Evolutionary conservation across 2,797 vertebrate genomes (phyloP).

Genomic region (Sebastes kiyomatsui): DNA sequence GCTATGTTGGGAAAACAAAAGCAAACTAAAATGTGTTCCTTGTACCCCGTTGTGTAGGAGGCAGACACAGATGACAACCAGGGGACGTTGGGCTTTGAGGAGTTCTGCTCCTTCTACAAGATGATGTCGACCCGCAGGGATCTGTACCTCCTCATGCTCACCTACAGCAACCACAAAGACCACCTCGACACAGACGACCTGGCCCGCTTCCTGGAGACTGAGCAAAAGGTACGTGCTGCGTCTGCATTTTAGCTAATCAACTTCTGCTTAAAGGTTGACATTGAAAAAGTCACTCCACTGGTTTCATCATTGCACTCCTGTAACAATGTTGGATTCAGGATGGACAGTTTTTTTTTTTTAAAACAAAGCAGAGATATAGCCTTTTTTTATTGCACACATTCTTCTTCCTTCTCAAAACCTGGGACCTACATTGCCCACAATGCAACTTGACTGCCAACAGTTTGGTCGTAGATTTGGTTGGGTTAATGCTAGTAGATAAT

Average conservation of each 20-base stretch:
- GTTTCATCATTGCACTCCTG: neutral
- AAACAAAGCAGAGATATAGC: neutral
- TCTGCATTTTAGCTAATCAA: neutral
- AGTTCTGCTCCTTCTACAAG: constrained; percentile 99
- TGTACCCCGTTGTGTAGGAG: constrained; percentile 80
- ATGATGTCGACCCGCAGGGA: constrained; percentile 98
- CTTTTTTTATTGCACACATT: neutral
- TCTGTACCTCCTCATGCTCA: constrained; percentile 96
- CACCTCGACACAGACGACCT: constrained; percentile 88
- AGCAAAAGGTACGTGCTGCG: constrained; percentile 89
- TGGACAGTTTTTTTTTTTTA: neutral
- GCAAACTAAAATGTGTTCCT: neutral
- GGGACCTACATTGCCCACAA: neutral
- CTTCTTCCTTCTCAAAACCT: neutral
- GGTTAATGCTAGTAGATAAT: neutral
- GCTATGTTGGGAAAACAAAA: neutral
- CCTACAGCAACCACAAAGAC: constrained; percentile 97
- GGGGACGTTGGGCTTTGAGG: constrained; percentile 93
- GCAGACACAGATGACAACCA: constrained; percentile 96
- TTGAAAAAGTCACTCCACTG: neutral
- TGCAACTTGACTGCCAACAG: neutral
- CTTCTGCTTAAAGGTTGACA: neutral
- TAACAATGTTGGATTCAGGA: neutral
- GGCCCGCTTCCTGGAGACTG: constrained; percentile 89
- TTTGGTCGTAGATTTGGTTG: neutral